Evolutionary conservation across 1,140 invertebrate genomes (phyloP).

Genomic region (Ceratitis capitata): DNA sequence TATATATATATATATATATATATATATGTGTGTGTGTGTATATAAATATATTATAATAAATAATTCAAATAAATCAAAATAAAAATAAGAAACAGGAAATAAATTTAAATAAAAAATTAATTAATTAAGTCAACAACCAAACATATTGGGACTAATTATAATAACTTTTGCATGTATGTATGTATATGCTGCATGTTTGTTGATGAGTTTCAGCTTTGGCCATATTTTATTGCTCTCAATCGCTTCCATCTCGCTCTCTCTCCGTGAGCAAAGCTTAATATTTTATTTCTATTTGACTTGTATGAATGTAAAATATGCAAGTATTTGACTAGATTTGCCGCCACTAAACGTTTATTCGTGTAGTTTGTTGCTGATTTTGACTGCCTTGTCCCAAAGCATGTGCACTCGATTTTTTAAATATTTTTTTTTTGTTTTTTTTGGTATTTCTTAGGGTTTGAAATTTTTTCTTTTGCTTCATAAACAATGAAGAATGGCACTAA

Average conservation of each 20-base stretch:
- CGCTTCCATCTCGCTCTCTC: background rate
- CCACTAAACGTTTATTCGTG: background rate
- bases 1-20: background rate
- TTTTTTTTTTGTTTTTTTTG: background rate
- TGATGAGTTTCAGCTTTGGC: background rate
- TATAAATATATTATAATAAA: conserved; percentile 38
- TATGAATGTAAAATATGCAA: background rate
- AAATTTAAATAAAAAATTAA: background rate
- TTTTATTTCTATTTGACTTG: background rate
- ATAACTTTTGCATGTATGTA: background rate
- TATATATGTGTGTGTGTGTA: background rate
- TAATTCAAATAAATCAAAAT: conserved; percentile 35
- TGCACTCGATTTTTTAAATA: background rate
- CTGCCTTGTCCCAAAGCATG: background rate
- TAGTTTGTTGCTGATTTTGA: background rate
- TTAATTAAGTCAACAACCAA: conserved; percentile 36
- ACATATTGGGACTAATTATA: background rate
- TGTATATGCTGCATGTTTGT: background rate
- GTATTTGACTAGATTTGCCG: conserved; percentile 1
- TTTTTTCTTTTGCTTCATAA: background rate
- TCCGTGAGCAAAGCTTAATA: background rate
- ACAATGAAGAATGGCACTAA: background rate
- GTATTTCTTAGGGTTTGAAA: background rate
- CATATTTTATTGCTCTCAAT: background rate
- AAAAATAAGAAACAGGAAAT: background rate